These are phyloP conservation scores for Samia ricini DNA, from an alignment of 1,140 invertebrate species.

Conservation along the genomic window DNA sequence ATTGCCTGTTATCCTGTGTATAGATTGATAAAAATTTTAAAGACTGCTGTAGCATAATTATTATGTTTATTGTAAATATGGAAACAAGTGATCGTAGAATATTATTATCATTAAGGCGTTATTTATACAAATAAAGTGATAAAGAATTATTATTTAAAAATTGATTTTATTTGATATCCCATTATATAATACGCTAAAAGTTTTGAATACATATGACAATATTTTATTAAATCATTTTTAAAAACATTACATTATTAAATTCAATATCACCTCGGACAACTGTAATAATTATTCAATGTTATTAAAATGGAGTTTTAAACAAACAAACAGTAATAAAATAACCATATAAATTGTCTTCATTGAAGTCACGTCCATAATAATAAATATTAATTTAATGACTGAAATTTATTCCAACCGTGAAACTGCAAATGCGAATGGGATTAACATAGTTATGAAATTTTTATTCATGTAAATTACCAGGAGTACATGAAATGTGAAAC, in stretches of 20 bases:
- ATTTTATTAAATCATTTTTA: no score
- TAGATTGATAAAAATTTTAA: slow-evolving; percentile 75
- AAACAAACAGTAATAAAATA: no score
- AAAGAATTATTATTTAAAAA: slow-evolving; percentile 55
- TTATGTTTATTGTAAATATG: slow-evolving; percentile 71
- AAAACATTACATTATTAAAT: no score
- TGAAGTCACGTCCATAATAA: neutral
- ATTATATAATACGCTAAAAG: neutral
- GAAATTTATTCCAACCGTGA: slow-evolving; percentile 24
- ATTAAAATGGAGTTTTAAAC: no score
- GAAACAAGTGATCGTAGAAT: slow-evolving; percentile 73
- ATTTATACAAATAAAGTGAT: slow-evolving; percentile 75
- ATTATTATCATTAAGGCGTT: slow-evolving; percentile 69
- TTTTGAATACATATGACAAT: no score
- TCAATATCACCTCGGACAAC: no score
- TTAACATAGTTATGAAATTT: slow-evolving; percentile 29
- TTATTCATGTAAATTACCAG: neutral
- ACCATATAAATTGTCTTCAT: no score
- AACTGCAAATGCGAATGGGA: slow-evolving; percentile 27
- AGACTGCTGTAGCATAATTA: slow-evolving; percentile 72
- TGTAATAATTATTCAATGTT: no score
- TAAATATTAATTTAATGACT: slow-evolving; percentile 12
- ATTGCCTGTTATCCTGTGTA: slow-evolving; percentile 75
- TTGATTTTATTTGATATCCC: slow-evolving; percentile 44
- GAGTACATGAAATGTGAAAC: neutral